phyloP scores from a whole-genome alignment of 2,888 invertebrate species.

The Tenthredo notha region DNA sequence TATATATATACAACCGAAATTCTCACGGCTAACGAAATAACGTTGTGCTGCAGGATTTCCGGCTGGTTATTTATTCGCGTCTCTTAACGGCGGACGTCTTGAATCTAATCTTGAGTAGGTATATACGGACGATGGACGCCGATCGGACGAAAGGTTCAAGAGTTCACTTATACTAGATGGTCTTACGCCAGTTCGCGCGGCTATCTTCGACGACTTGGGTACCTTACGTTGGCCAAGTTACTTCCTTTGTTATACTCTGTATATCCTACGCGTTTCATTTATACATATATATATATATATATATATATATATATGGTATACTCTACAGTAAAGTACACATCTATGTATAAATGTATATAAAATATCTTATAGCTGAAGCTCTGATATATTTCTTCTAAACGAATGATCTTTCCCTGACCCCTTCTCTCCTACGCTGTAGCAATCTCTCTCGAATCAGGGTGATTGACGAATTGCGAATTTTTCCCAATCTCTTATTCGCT shows the following conservation, averaged over 20 bases:
- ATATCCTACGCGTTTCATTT: constrained; percentile 43
- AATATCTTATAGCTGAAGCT: not conserved
- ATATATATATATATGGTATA: not conserved
- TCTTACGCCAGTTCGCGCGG: constrained; percentile 36
- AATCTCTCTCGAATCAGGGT: constrained; percentile 29
- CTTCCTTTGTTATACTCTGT: constrained; percentile 45
- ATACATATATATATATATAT: not conserved
- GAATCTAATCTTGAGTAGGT: constrained; percentile 39
- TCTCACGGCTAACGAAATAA: constrained; percentile 9
- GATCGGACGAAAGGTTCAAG: constrained; percentile 50
- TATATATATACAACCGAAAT: not conserved
- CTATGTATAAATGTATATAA: not conserved
- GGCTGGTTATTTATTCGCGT: constrained; percentile 38
- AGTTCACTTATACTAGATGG: constrained; percentile 39
- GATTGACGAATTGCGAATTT: constrained; percentile 34
- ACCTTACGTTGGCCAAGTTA: not conserved
- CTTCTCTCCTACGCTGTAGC: constrained; percentile 1
- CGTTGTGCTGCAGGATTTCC: constrained; percentile 13
- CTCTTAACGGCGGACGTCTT: constrained; percentile 11
- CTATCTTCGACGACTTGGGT: constrained; percentile 27
- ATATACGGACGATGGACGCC: constrained; percentile 42
- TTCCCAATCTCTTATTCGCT: not conserved
- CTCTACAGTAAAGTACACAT: not conserved
- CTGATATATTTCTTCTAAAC: not conserved
- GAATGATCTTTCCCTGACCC: constrained; percentile 44